A percentile compares a stretch with the other conserved stretches of the same genome.
Conservation (phyloP, 2,888 invertebrate species). For the Drosophila helvetica region DNA sequence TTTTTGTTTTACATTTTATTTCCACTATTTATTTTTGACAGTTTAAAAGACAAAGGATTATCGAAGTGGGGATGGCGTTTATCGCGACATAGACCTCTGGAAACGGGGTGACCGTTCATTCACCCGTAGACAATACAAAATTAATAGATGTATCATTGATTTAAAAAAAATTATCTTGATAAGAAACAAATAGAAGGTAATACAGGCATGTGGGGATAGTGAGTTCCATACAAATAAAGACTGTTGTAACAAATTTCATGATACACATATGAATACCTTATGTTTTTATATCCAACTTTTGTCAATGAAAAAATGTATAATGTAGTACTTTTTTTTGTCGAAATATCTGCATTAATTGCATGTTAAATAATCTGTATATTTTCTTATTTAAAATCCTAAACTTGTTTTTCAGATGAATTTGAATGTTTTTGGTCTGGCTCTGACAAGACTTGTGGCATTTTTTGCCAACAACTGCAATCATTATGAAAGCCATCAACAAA, state of each 20-base stretch:
- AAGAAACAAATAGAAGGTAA: background rate
- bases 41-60: too few species aligned
- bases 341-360: background rate
- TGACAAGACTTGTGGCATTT: conserved; percentile 32
- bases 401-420: conserved; percentile 26
- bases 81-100: too few species aligned
- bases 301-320: too few species aligned
- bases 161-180: background rate
- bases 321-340: too few species aligned
- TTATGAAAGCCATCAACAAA: conserved; percentile 9
- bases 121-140: background rate
- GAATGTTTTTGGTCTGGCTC: conserved; percentile 19
- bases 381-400: background rate
- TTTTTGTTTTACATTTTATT: too few species aligned
- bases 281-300: background rate
- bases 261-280: background rate
- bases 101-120: too few species aligned
- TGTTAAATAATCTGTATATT: too few species aligned
- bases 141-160: background rate
- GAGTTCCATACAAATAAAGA: background rate
- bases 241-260: background rate
- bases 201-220: background rate
- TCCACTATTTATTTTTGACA: too few species aligned
- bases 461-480: conserved; percentile 28
- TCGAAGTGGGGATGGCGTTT: too few species aligned